A percentile compares a stretch with the other conserved stretches of the same genome.
Evolutionary conservation across 2,888 invertebrate genomes (phyloP).

Genomic region (Xanthostigma xanthostigma): DNA sequence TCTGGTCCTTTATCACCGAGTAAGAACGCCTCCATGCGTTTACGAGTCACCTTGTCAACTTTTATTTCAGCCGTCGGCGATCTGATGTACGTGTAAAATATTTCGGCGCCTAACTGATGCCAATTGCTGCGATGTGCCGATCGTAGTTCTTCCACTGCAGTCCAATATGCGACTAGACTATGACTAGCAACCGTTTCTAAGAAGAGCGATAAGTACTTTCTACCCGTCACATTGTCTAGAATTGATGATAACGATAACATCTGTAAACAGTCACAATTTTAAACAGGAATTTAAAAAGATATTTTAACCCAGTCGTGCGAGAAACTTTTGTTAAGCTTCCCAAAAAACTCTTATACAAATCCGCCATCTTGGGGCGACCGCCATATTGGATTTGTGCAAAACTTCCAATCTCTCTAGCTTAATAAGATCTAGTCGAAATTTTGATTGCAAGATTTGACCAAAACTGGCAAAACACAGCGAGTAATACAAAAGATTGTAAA

Average conservation of each 20-base stretch:
- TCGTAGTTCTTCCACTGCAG: slow-evolving; percentile 70
- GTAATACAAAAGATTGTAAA: background rate
- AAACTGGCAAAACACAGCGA: background rate
- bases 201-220: slow-evolving; percentile 67
- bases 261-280: slow-evolving; percentile 27
- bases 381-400: no score
- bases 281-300: background rate
- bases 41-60: slow-evolving; percentile 64
- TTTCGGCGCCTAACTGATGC: slow-evolving; percentile 82
- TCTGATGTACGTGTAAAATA: slow-evolving; percentile 77
- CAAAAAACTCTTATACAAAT: no score
- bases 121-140: slow-evolving; percentile 58
- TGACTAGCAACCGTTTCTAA: slow-evolving; percentile 71
- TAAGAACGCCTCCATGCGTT: slow-evolving; percentile 76
- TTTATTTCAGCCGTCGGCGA: slow-evolving; percentile 68
- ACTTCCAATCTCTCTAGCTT: no score
- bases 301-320: background rate
- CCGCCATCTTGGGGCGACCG: no score
- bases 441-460: background rate
- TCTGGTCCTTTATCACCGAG: slow-evolving; percentile 77
- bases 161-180: slow-evolving; percentile 75
- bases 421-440: background rate
- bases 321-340: no score
- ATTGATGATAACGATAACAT: slow-evolving; percentile 56
- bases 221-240: slow-evolving; percentile 62